phyloP scores from a whole-genome alignment of 2,113 vertebrate species.

The Actinemys pallida region DNA sequence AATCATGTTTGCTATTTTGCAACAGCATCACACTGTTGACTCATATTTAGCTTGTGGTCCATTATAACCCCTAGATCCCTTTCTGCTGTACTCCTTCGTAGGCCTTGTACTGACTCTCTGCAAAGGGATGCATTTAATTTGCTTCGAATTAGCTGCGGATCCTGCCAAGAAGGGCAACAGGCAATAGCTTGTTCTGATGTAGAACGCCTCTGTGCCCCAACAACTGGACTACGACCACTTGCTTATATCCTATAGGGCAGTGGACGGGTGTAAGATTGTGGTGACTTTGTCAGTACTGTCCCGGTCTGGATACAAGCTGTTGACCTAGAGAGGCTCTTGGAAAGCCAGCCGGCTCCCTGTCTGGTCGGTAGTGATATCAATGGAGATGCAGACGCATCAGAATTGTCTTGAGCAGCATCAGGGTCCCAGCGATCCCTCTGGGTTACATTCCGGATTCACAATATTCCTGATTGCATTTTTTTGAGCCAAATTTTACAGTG shows the following conservation, averaged over 20 bases:
- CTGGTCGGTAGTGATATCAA: background rate
- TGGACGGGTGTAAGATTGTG: fast-evolving
- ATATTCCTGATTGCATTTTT: background rate
- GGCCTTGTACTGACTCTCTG: background rate
- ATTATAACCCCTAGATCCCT: too few species aligned
- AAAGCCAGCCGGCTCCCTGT: background rate
- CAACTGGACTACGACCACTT: fast-evolving
- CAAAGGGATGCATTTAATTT: background rate
- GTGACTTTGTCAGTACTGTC: background rate
- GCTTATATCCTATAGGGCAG: fast-evolving
- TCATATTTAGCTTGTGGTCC: too few species aligned
- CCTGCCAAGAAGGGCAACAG: background rate
- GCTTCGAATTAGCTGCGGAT: background rate
- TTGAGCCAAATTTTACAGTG: conserved; percentile 12
- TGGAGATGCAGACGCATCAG: background rate
- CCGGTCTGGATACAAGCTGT: background rate
- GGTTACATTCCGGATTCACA: background rate
- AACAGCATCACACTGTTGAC: too few species aligned
- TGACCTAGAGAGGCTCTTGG: background rate
- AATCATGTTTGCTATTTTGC: too few species aligned
- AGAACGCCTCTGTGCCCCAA: fast-evolving
- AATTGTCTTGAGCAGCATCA: background rate
- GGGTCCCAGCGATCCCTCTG: background rate
- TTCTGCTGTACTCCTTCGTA: too few species aligned
- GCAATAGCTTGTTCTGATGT: background rate